These are phyloP conservation scores for Hormiphora californensis DNA, from an alignment of 37 sponge, comb jelly and placozoan species.

Conservation along the genomic window DNA sequence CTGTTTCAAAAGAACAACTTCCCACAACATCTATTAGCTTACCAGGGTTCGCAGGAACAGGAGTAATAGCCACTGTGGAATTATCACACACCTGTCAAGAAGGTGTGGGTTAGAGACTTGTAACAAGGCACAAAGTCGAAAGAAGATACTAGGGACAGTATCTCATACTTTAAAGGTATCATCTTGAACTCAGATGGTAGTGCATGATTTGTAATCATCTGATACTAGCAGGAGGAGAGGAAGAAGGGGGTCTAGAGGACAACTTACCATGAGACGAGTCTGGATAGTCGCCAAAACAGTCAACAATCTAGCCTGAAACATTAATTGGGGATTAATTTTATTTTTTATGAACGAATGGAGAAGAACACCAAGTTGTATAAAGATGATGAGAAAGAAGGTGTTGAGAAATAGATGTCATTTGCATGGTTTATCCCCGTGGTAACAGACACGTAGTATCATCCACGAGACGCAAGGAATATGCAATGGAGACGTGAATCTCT, in stretches of 20 bases:
- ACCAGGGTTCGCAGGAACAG: too few species aligned
- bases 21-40: too few species aligned
- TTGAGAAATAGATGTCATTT: too few species aligned
- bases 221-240: background rate
- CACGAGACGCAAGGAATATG: constrained; percentile 56
- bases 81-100: too few species aligned
- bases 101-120: too few species aligned
- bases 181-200: constrained; percentile 31
- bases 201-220: constrained; percentile 51
- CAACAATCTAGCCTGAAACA: background rate
- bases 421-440: constrained; percentile 56
- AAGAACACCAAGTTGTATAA: background rate
- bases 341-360: background rate
- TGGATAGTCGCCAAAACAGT: too few species aligned
- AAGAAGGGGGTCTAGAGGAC: background rate
- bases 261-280: background rate
- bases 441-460: constrained; percentile 45
- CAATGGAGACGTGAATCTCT: constrained; percentile 44
- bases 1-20: too few species aligned
- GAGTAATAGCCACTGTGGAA: too few species aligned
- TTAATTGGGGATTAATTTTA: background rate
- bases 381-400: background rate
- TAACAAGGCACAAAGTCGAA: background rate
- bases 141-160: background rate
- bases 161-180: background rate